Evolutionary conservation across 2,797 vertebrate species (phyloP), one percentile per base, ranked within the genome.

Genomic region (Paguma larvata): DNA sequence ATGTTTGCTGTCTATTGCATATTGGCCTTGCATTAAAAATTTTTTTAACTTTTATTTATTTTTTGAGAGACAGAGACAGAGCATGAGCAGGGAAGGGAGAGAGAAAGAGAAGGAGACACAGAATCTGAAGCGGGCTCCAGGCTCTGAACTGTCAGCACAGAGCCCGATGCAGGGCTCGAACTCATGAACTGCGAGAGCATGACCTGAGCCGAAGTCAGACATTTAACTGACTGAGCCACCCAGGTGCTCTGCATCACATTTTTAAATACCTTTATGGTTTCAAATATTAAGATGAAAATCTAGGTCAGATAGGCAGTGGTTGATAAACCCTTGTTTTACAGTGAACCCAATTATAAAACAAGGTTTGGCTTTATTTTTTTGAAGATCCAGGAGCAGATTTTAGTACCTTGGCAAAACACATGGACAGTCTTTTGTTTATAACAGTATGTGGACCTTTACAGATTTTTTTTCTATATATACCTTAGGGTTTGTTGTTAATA

Each of bases 241-340:
- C 56, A 23, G 56, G 56, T 1, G 7, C 9, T 8, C 56, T 10
- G 13, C 15, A 34, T 93, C 56, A 70, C 14, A 19, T 84, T 91
- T 95, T 92, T 34, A 75, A 91, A 75, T 16, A 75, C 38, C 11
- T 94, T 85, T 8, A 41, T 83, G 89, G 51, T 92, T 88, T 80
- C 75, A 89, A 56, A 79, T 83, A 68, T 77, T 68, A 51, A 51
- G 34, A 27, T 85, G 34, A 89, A 97, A 94, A 96, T 91, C 30
- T 78, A 85, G n/a, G 68, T 15, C 56, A 93, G 41, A n/a, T 88
- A 77, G 77, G 72, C 41, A 91, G 0, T 15, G 3, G 3, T 80
- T 87, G 46, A 46, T 92, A 62, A 79, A 83, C n/a, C 30, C 15
- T 67, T 85, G 6, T 89, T 95, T 97, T 93, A 72, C 8, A 34